Evolutionary conservation across 2,113 vertebrate genomes (phyloP).

Genomic region (Pitta sordida): DNA sequence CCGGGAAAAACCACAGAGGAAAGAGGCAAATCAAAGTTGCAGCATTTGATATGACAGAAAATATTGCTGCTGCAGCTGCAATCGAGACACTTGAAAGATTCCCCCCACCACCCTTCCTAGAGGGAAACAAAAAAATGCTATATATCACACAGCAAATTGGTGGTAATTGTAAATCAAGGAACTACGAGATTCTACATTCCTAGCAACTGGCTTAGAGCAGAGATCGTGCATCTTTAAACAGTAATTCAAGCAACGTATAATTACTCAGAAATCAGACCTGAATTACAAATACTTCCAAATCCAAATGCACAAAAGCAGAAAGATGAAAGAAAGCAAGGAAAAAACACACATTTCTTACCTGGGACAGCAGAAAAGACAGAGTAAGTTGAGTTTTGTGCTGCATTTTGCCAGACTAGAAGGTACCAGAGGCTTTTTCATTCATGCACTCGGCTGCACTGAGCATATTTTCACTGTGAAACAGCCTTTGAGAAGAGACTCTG

Average conservation of each 20-base stretch:
- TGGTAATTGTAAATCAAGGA: slow-evolving; percentile 40
- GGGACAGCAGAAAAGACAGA: slow-evolving; percentile 87
- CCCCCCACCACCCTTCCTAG: neutral
- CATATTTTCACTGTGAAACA: slow-evolving; percentile 97
- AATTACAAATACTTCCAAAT: slow-evolving; percentile 65
- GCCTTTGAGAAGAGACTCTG: slow-evolving; percentile 85
- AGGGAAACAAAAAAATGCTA: slow-evolving; percentile 24
- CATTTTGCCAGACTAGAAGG: slow-evolving; percentile 88
- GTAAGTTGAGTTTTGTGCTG: slow-evolving; percentile 85
- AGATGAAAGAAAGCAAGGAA: neutral
- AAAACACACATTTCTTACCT: slow-evolving; percentile 82
- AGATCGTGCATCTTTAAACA: slow-evolving; percentile 34
- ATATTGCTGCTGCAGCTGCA: slow-evolving; percentile 54
- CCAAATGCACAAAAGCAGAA: slow-evolving; percentile 16
- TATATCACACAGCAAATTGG: slow-evolving; percentile 46
- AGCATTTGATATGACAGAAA: slow-evolving; percentile 64
- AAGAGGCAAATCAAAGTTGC: slow-evolving; percentile 75
- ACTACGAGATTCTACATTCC: slow-evolving; percentile 15
- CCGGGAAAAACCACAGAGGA: slow-evolving; percentile 7
- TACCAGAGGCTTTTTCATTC: slow-evolving; percentile 85
- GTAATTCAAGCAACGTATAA: slow-evolving; percentile 34
- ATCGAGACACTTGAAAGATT: slow-evolving; percentile 35
- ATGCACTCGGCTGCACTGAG: slow-evolving; percentile 88
- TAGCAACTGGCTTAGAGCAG: slow-evolving; percentile 47
- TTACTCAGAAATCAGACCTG: slow-evolving; percentile 53